Base-by-base conservation (phyloP, 2,113 vertebrate species). In the Phalacrocorax pelagicus region DNA sequence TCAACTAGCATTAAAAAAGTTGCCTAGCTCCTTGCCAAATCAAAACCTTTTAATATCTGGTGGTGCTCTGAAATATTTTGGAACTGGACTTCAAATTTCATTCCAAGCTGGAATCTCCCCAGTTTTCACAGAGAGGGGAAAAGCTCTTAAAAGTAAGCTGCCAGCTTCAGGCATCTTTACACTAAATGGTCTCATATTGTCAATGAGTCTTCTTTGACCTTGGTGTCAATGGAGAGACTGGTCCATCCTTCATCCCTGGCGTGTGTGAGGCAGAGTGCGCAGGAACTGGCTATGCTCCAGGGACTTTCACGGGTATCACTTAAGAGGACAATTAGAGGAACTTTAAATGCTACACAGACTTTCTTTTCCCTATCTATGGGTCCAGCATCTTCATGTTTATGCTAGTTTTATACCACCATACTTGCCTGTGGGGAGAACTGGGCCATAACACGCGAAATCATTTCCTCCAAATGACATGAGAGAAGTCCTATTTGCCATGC, bases 21-120 rank as follows among this genome's bases (percentile, higher is more conserved):
- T 67, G 59, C 81, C 62, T 69, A 19, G 29, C 65, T 87, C 86
- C 38, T 21, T 95, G 95, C 92, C 94, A 95, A 32, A 89, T 79
- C 46, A 47, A 79, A 96, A 69, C 84, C 91, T 95, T 89, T 96
- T 92, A 96, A 95, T 94, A 91, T 89, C 89, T 96, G 86, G 84
- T 70, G 81, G 38, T 94, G 80, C 58, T 87, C 92, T 82, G 88
- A 84, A 94, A 61, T 67, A 38, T 38, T 84, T 51, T 96, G 96
- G 92, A 96, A 82, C 24, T 24, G 26, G 73, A 21, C 26, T 58
- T 86, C 40, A 75, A 15, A 57, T 91, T 81, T 77, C 75, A 34
- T 80, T 95, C 95, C 94, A 95, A 97, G 46, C 58, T 95, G 94
- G 91, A 95, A 94, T 65, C 22, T 94, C 70, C 73, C 86, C 86